Evolutionary conservation across 2,888 invertebrate genomes (phyloP), one percentile per base, ranked within the genome.

Genomic region (Hartigia nigra): DNA sequence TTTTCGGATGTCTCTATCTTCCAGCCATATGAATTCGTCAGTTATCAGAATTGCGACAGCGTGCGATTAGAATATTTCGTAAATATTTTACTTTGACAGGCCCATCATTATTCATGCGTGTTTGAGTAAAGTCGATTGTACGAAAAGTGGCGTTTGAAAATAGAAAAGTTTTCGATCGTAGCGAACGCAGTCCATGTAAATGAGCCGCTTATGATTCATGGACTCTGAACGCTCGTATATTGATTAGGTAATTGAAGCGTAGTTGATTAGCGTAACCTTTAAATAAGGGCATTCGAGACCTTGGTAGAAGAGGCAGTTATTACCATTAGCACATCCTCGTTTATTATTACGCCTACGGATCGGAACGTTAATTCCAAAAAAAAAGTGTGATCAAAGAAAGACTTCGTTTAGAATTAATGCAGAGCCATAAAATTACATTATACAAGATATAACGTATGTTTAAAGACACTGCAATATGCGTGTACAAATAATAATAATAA

Each of bases 251-350:
- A 81, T 81, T 77, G 80, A 77, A 74, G 75, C 74, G 35, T 31
- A 55, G 76, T 69, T 80, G 77, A 80, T 82, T 77, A 72, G 31
- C 78, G 76, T 74, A 74, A 74, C 76, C 32, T 39, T 78, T 37
- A 76, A 80, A 79, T 78, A 77, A 79, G 55, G 75, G 76, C 69
- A 75, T 70, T 78, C 32, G 14, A 31, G 80, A 80, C 81, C 81
- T 83, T 81, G 82, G 34, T 70, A 37, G 70, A 5, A 74, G 78
- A 76, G 55, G 55, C 55, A 55, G 55, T 55, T 55, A 55, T 23
- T 9, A 23, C 55, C 9, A 55, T 55, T 55, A 55, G 55, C 55
- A 55, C 23, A 55, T 55, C 55, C 55, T 55, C 55, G 55, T 55
- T 55, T 55, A 55, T 35, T 35, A 35, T 55, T 55, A 55, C 55